A percentile compares a stretch with the other conserved stretches of the same genome.
Conservation (phyloP, 1,140 invertebrate genomes). For the Drosophila subpulchrella region DNA sequence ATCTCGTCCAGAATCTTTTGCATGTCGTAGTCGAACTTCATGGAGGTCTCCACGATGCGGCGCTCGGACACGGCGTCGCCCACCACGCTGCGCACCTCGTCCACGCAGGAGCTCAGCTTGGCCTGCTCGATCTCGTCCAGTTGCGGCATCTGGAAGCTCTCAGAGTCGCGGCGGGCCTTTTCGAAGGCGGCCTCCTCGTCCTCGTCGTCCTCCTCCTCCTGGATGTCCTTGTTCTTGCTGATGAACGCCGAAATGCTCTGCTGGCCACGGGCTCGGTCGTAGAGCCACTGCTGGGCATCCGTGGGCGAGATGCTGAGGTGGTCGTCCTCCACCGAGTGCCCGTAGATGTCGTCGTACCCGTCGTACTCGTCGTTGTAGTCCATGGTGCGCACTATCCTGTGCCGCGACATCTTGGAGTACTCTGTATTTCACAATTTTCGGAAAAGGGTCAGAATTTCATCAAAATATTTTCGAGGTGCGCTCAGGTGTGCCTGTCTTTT, state of each 20-base stretch:
- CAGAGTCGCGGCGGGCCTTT: slow-evolving; percentile 76
- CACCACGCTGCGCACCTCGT: slow-evolving; percentile 92
- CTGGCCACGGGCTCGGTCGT: slow-evolving; percentile 89
- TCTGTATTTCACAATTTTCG: slow-evolving; percentile 64
- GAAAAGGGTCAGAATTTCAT: slow-evolving; percentile 40
- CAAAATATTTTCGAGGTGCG: slow-evolving; percentile 26
- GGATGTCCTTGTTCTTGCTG: slow-evolving; percentile 89
- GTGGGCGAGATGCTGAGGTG: slow-evolving; percentile 92
- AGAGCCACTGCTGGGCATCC: slow-evolving; percentile 94
- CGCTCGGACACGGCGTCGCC: slow-evolving; percentile 91
- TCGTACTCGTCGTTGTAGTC: slow-evolving; percentile 94
- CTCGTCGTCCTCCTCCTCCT: slow-evolving; percentile 89
- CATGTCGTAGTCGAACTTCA: slow-evolving; percentile 90
- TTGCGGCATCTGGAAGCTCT: slow-evolving; percentile 85
- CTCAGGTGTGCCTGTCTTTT: slow-evolving; percentile 17
- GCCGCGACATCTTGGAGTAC: slow-evolving; percentile 88
- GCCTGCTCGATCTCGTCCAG: slow-evolving; percentile 89
- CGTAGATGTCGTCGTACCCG: slow-evolving; percentile 95
- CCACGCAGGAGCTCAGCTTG: slow-evolving; percentile 92
- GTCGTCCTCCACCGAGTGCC: slow-evolving; percentile 92
- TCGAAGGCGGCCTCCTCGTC: slow-evolving; percentile 68
- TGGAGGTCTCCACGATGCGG: slow-evolving; percentile 88
- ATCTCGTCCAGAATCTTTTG: slow-evolving; percentile 90
- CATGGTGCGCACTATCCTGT: slow-evolving; percentile 90
- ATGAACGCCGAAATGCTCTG: slow-evolving; percentile 90